Evolutionary conservation across 92 coral and sea anemone species (phyloP), one percentile per base, ranked within the genome.

Genomic region (Actinernus sp.): DNA sequence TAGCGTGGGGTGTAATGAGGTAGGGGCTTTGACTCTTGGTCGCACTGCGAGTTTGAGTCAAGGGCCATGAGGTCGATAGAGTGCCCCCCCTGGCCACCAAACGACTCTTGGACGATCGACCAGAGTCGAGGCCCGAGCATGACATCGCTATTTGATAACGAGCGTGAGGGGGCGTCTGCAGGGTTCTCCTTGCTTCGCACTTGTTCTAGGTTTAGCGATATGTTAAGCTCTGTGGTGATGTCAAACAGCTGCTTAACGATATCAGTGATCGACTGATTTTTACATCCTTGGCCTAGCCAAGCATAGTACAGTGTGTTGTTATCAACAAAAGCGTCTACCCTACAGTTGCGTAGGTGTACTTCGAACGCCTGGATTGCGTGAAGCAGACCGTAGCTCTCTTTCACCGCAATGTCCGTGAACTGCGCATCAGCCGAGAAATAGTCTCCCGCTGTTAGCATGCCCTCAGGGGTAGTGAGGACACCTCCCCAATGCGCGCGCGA

Each of bases 21-120:
- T 14, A 68, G 50, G 18, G 49, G 65, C 8, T 6, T 14, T 6
- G 8, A 6, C 41, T 6, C 14, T 6, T 14, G 6, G 6, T 6
- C 6, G 8, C 8, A 34, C 26, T 52, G 61, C 29, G 44, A 20
- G 57, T 65, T 47, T 3, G 68, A 65, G 21, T 28, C 63, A 49
- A 52, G 21, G 17, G 74, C 74, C 74, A 34, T 34, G 47, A 68
- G 65, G 65, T 68, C 76, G 26, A 68, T 51, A 23, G 76, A 55
- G 20, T 68, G 70, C 12, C 50, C 34, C 29, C 21, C 4, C 19
- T 30, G 24, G 44, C 68, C 0, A n/a, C n/a, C n/a, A n/a, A n/a
- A n/a, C n/a, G n/a, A n/a, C 74, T 22, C 14, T 14, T 37, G 27
- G 31, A 68, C 44, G 21, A 14, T 47, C 18, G 50, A 37, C 68